Evolutionary conservation across 1,140 invertebrate genomes (phyloP).

Genomic region (Drosophila miranda): DNA sequence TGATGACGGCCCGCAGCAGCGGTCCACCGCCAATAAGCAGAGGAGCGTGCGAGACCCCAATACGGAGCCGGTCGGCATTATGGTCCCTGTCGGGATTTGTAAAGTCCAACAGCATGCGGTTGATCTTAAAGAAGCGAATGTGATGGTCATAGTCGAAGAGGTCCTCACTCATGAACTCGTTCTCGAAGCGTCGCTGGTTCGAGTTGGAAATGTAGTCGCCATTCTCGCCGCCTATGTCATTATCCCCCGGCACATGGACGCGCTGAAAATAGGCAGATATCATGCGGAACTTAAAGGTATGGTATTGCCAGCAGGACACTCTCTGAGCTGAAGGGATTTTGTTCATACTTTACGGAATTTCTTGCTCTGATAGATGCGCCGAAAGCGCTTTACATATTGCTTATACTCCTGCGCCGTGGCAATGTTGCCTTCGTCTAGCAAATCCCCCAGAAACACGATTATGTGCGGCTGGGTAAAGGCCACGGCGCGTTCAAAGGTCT

Average conservation of each 20-base stretch:
- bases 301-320: neutral
- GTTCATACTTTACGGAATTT: constrained; percentile 83
- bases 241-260: constrained; percentile 95
- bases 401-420: constrained; percentile 87
- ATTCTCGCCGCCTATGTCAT: constrained; percentile 96
- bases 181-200: constrained; percentile 90
- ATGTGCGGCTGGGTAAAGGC: constrained; percentile 91
- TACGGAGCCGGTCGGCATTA: constrained; percentile 85
- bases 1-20: constrained; percentile 85
- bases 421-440: constrained; percentile 95
- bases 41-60: constrained; percentile 89
- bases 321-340: neutral
- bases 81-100: constrained; percentile 85
- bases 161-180: constrained; percentile 88
- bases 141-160: constrained; percentile 85
- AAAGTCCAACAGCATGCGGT: constrained; percentile 85
- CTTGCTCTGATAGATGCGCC: constrained; percentile 87
- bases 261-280: constrained; percentile 82
- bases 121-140: constrained; percentile 86
- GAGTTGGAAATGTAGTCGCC: constrained; percentile 87
- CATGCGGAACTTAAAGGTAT: constrained; percentile 84
- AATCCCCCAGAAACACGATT: constrained; percentile 94
- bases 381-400: constrained; percentile 87
- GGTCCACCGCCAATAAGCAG: constrained; percentile 85
- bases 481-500: constrained; percentile 89